Evolutionary conservation across 2,888 invertebrate species (phyloP).

Genomic region (Heteropelma amictum): DNA sequence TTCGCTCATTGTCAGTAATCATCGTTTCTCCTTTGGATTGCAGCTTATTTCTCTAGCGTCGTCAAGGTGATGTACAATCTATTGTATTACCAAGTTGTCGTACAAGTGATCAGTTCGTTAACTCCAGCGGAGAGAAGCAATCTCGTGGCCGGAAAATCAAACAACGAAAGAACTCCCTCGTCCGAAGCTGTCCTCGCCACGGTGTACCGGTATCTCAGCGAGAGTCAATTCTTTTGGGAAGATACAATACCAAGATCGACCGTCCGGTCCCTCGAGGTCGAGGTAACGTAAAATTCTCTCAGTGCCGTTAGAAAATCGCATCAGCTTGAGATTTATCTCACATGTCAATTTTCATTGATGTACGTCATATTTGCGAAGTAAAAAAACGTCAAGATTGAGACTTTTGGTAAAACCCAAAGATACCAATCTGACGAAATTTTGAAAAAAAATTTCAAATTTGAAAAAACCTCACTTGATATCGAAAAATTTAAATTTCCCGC

Average conservation of each 20-base stretch:
- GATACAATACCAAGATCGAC: slow-evolving; percentile 35
- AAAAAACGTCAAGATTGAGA: no score
- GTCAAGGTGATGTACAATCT: slow-evolving; percentile 93
- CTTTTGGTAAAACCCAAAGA: no score
- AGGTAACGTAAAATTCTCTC: slow-evolving; percentile 25
- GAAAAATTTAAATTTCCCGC: no score
- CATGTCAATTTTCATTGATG: background rate
- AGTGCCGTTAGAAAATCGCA: no score
- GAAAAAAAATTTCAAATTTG: no score
- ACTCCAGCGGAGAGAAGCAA: slow-evolving; percentile 82
- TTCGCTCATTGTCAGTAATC: no score
- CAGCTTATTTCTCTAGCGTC: slow-evolving; percentile 93
- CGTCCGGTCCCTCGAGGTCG: slow-evolving; percentile 23
- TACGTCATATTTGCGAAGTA: no score
- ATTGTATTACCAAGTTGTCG: slow-evolving; percentile 92
- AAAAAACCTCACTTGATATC: no score
- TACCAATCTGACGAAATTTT: no score
- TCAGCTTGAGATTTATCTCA: background rate
- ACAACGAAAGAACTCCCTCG: slow-evolving; percentile 53
- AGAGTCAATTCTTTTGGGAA: slow-evolving; percentile 67
- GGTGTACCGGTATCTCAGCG: slow-evolving; percentile 69
- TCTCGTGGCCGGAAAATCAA: slow-evolving; percentile 66
- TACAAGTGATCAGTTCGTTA: slow-evolving; percentile 86
- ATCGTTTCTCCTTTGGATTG: slow-evolving; percentile 63
- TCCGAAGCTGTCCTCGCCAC: slow-evolving; percentile 67